phyloP scores from a whole-genome alignment of 1,140 invertebrate species.

The Meteorus sp. region DNA sequence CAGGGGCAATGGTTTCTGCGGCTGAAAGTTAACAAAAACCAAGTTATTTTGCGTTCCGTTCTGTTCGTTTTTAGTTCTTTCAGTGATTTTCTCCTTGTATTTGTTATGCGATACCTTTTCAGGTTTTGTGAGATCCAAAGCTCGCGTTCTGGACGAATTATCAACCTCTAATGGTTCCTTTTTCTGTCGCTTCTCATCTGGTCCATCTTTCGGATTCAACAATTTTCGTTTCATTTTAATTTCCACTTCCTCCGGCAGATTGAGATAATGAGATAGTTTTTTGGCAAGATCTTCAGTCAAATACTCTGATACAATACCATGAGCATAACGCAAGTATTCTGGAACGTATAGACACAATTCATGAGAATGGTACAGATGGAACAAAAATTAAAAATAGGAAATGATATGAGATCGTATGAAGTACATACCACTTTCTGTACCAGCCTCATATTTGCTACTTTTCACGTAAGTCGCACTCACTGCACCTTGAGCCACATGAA shows the following conservation, averaged over 20 bases:
- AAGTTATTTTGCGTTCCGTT: not conserved
- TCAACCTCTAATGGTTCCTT: slow-evolving; percentile 42
- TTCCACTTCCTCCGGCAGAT: slow-evolving; percentile 63
- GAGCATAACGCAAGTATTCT: slow-evolving; percentile 71
- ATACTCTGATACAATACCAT: slow-evolving; percentile 72
- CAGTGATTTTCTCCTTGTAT: too few species aligned
- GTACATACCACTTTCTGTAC: slow-evolving; percentile 49
- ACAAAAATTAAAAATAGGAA: slow-evolving; percentile 19
- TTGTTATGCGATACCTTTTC: slow-evolving; percentile 44
- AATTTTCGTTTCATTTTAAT: slow-evolving; percentile 67
- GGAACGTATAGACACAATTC: slow-evolving; percentile 37
- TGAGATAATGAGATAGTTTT: slow-evolving; percentile 64
- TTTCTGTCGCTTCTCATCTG: slow-evolving; percentile 48
- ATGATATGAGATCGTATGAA: too few species aligned
- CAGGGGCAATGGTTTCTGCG: slow-evolving; percentile 52
- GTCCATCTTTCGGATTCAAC: slow-evolving; percentile 38
- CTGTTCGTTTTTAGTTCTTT: not conserved
- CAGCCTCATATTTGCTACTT: slow-evolving; percentile 60
- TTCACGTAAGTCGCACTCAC: slow-evolving; percentile 73
- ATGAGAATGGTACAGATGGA: not conserved
- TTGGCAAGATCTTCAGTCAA: slow-evolving; percentile 66
- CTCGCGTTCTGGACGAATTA: slow-evolving; percentile 39
- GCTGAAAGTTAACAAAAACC: slow-evolving; percentile 36
- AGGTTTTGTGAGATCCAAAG: slow-evolving; percentile 45
- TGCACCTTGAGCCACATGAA: slow-evolving; percentile 70